Conservation (phyloP, 1,140 invertebrate species). For the Wasmannia auropunctata region DNA sequence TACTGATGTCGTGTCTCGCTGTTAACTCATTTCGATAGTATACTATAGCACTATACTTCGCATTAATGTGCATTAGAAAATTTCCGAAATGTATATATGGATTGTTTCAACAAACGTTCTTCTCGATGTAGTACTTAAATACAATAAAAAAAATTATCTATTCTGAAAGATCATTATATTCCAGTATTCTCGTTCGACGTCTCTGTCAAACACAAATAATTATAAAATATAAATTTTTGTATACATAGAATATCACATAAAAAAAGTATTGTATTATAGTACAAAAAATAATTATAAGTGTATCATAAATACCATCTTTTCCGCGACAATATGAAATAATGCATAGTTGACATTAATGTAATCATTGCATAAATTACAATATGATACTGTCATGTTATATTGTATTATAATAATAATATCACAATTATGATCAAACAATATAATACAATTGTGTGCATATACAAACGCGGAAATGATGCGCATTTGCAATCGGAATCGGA, state of each 20-base stretch:
- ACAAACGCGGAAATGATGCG: constrained; percentile 23
- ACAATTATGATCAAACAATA: constrained; percentile 24
- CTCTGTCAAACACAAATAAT: background rate
- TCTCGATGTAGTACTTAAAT: background rate
- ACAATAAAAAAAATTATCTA: background rate
- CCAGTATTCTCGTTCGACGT: background rate
- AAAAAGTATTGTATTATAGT: background rate
- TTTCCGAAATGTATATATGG: background rate
- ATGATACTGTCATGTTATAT: constrained; percentile 19
- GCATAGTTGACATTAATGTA: background rate
- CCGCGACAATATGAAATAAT: background rate
- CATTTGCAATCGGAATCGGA: constrained; percentile 35
- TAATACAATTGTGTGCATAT: background rate
- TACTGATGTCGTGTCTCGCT: constrained; percentile 37
- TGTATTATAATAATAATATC: constrained; percentile 3
- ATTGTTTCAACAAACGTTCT: background rate
- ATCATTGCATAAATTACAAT: background rate
- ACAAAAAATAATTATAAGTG: background rate
- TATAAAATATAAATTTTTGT: constrained; percentile 7
- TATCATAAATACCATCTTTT: background rate
- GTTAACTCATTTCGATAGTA: constrained; percentile 28
- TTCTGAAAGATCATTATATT: background rate
- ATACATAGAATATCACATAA: too few relatives aligned
- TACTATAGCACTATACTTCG: background rate
- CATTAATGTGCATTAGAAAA: background rate